Evolutionary conservation across 2,797 vertebrate species (phyloP), one percentile per base, ranked within the genome.

Genomic region (Syndactyla subalaris): DNA sequence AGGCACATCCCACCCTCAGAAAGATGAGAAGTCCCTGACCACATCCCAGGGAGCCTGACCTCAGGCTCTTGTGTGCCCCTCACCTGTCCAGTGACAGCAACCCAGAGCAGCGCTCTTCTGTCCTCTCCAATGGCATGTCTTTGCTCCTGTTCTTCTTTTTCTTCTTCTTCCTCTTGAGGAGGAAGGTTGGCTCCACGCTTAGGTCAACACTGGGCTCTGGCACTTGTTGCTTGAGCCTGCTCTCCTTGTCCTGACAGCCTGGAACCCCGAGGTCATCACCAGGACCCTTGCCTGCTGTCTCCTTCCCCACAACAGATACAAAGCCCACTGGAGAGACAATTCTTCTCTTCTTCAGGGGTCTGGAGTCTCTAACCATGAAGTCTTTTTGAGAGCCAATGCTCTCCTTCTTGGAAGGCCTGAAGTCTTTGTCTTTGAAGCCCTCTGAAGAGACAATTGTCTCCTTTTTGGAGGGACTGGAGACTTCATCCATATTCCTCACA

Each of bases 151-250:
- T 94, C 61, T 76, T 96, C 32, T 63, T 96, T 26, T 41, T 96
- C 59, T 92, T 96, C 54, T 65, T 96, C 52, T 90, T 95, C 92
- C 77, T 96, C 70, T 95, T 96, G 57, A 58, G 59, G 8, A 26
- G 87, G 89, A 95, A 95, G 58, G 94, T 90, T 81, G 92, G 79
- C 52, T 89, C 83, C 0, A 1, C 30, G 38, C 89, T 95, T 80
- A 88, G 68, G 52, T n/a, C 79, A 82, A 7, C 29, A 89, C 85
- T 78, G 29, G 71, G 54, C 78, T 57, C 91, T 92, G 75, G 13
- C 51, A 39, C 21, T 12, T 4, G 15, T 32, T 89, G 79, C 39
- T 6, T 39, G 9, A 68, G 23, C 10, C 19, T 19, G 5, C 12
- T 55, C 4, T 58, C 62, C 45, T 4, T 24, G 38, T 87, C 81